Percentiles rank a stretch among this genome's conserved stretches.
phyloP scores from a whole-genome alignment of 1,140 invertebrate species.

The Prorops nasuta region DNA sequence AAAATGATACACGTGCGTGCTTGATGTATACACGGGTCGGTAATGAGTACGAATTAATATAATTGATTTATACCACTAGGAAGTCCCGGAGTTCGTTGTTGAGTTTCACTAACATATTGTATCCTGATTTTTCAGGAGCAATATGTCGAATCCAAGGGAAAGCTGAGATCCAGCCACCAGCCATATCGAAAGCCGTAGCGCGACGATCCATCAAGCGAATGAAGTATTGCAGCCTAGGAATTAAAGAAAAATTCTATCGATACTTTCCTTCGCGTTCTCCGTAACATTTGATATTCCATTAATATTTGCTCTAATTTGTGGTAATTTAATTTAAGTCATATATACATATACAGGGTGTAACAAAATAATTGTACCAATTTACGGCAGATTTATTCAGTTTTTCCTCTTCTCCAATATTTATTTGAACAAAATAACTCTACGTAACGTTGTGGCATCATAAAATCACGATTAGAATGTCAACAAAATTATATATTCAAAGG shows the following conservation, averaged over 20 bases:
- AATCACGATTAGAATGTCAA: too few relatives aligned
- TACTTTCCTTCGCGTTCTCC: too few relatives aligned
- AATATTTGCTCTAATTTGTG: too few relatives aligned
- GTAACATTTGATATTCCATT: too few relatives aligned
- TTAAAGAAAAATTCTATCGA: too few relatives aligned
- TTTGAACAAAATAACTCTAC: too few relatives aligned
- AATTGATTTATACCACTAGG: slow-evolving; percentile 51
- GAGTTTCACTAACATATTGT: slow-evolving; percentile 63
- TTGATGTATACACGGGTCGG: too few relatives aligned
- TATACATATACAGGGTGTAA: neutral
- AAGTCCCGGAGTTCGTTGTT: slow-evolving; percentile 63
- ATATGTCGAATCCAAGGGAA: slow-evolving; percentile 71
- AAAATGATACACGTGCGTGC: too few relatives aligned
- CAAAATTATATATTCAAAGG: too few relatives aligned
- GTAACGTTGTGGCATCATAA: too few relatives aligned
- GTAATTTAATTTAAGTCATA: slow-evolving; percentile 2
- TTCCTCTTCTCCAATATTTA: neutral
- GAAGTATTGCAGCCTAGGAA: slow-evolving; percentile 61
- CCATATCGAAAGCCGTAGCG: slow-evolving; percentile 67
- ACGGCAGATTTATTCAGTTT: neutral
- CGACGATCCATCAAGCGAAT: slow-evolving; percentile 64
- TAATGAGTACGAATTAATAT: neutral
- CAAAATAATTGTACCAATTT: neutral
- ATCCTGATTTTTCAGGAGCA: slow-evolving; percentile 67
- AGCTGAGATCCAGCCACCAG: slow-evolving; percentile 66